Evolutionary conservation across 2,888 invertebrate genomes (phyloP).

Genomic region (Netelia virgata): DNA sequence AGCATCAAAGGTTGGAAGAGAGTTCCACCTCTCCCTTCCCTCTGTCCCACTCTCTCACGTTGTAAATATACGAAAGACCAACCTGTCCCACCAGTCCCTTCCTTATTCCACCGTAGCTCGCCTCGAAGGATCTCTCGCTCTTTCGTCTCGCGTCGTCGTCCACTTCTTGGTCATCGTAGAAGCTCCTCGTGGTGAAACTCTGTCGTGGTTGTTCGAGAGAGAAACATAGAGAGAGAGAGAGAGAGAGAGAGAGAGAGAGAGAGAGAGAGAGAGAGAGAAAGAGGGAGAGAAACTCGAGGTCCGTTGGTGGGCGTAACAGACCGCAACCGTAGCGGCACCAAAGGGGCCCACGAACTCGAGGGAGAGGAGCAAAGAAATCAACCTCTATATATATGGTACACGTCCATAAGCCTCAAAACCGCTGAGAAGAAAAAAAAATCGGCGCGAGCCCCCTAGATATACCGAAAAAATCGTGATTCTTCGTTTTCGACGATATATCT

Average conservation of each 20-base stretch:
- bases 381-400: constrained; percentile 23
- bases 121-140: constrained; percentile 54
- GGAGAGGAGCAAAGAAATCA: constrained; percentile 16
- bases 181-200: constrained; percentile 58
- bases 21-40: constrained; percentile 30
- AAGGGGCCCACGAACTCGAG: constrained; percentile 39
- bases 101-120: constrained; percentile 72
- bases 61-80: constrained; percentile 61
- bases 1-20: constrained; percentile 75
- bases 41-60: constrained; percentile 17
- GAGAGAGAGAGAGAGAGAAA: constrained; percentile 44
- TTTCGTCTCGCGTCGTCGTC: constrained; percentile 60
- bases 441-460: constrained; percentile 10
- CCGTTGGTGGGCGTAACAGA: constrained; percentile 71
- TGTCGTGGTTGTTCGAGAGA: constrained; percentile 53
- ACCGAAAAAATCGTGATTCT: constrained; percentile 52
- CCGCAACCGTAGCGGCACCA: constrained; percentile 68
- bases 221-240: constrained; percentile 40
- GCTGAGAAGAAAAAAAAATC: constrained; percentile 3
- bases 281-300: constrained; percentile 58
- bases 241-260: constrained; percentile 36
- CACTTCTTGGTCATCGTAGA: constrained; percentile 30
- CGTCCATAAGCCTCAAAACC: constrained; percentile 12
- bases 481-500: constrained; percentile 2
- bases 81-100: constrained; percentile 80